Base-by-base conservation (phyloP, 2,797 vertebrate genomes). In the Hypotaenidia philippensis region DNA sequence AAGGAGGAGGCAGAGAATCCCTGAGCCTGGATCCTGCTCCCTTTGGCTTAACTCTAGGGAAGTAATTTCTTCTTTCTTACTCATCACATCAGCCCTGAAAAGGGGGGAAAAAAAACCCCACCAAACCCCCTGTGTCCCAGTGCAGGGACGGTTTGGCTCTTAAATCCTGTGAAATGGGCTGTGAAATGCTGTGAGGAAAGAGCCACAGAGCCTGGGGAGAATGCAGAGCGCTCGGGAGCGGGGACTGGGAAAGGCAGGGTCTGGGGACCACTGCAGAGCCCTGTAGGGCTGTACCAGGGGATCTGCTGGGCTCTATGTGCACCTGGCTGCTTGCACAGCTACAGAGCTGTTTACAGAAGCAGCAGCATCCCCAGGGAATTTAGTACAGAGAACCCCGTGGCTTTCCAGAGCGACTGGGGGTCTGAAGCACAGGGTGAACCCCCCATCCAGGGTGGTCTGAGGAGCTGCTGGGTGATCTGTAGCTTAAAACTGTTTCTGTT, bases 21-120 rank as follows among this genome's bases (percentile, higher is more conserved):
- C 70, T 6, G 2, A 7, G 25, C 26, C 17, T 1, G 2, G 19
- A 7, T 44, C 44, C 15, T 2, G 0, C 36, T 55, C 36, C 23
- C 34, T 60, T 50, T 31, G 36, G 23, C 23, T 85, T 68, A 25
- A 68, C 22, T 32, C 36, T 18, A 32, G 55, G 75, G 25, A 25
- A 34, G 7, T 2, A 0, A 14, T 52, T 64, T 59, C 55, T 29
- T 55, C 18, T 27, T 50, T 40, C 57, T 40, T 29, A 9, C 32
- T 50, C 61, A 41, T 8, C 32, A 56, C 40, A 21, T 14, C 15
- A 29, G 9, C 13, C 4, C 27, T 7, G 27, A 52, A 47, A 41
- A 69, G 29, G 36, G 2, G 45, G 47, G 22, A 47, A 4, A 22
- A 16, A 22, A 23, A 31, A 45, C 21, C 45, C 45, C 41, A 19